Evolutionary conservation across 2,888 invertebrate species (phyloP).

Genomic region (Mesorhabditis spiculigera): DNA sequence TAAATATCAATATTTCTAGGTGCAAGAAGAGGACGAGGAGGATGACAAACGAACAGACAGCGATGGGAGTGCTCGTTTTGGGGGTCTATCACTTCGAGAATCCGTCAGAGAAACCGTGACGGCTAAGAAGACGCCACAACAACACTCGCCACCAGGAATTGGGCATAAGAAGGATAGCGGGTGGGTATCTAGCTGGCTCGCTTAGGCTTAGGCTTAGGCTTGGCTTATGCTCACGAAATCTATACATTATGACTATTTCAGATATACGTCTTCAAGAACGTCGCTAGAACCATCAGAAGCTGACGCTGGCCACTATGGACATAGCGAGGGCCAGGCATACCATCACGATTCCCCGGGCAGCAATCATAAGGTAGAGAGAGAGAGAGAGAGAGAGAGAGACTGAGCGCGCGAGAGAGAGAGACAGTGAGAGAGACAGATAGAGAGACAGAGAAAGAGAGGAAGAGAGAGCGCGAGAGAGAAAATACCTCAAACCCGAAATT

Average conservation of each 20-base stretch:
- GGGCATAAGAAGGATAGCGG: conserved; percentile 57
- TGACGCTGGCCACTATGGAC: conserved; percentile 27
- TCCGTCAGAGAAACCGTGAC: conserved; percentile 55
- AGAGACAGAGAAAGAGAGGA: too few relatives aligned
- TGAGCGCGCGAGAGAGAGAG: neutral
- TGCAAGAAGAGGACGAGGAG: conserved; percentile 47
- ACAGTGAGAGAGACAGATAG: too few relatives aligned
- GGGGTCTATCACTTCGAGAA: conserved; percentile 53
- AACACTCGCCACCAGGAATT: conserved; percentile 49
- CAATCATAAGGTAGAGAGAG: neutral
- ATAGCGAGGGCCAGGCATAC: neutral
- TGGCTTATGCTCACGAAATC: neutral
- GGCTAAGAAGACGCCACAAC: conserved; percentile 23
- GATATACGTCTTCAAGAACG: conserved; percentile 58
- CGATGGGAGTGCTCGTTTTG: conserved; percentile 26
- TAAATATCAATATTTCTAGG: neutral
- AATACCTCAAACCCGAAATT: too few relatives aligned
- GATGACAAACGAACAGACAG: conserved; percentile 23
- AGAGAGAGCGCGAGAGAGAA: too few relatives aligned
- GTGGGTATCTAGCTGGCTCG: conserved; percentile 23
- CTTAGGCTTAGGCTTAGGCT: neutral
- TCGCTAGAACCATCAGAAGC: conserved; percentile 57
- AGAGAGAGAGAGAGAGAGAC: neutral
- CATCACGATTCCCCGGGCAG: conserved; percentile 13
- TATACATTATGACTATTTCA: conserved; percentile 14